phyloP scores from a whole-genome alignment of 2,888 invertebrate species.

The Apantesis nais region DNA sequence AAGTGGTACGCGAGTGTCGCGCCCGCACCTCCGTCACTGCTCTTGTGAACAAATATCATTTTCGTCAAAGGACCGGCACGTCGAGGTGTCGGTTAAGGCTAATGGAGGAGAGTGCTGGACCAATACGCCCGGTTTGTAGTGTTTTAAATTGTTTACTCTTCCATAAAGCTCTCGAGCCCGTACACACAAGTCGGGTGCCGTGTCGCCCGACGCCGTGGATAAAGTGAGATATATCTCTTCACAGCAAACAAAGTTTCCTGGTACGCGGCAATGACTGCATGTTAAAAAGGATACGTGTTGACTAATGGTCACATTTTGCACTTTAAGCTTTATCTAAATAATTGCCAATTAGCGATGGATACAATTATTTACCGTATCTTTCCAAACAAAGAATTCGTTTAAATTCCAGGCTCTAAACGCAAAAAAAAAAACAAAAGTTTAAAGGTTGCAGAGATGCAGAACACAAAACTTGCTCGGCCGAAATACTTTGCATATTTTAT shows the following conservation, averaged over 20 bases:
- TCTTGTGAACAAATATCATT: constrained; percentile 74
- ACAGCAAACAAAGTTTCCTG: constrained; percentile 57
- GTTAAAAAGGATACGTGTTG: constrained; percentile 41
- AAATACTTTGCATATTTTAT: constrained; percentile 53
- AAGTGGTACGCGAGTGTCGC: constrained; percentile 71
- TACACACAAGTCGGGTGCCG: constrained; percentile 60
- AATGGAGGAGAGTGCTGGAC: constrained; percentile 84
- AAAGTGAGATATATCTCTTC: constrained; percentile 62
- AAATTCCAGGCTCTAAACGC: constrained; percentile 37
- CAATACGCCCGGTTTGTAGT: constrained; percentile 80
- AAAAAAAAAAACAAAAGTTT: constrained; percentile 42
- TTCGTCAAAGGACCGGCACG: constrained; percentile 73
- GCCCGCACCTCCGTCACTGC: constrained; percentile 67
- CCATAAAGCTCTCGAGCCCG: constrained; percentile 82
- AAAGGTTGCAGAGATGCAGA: constrained; percentile 51
- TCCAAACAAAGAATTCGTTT: constrained; percentile 44
- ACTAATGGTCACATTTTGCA: constrained; percentile 36
- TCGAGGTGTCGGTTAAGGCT: constrained; percentile 78
- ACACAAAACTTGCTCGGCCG: constrained; percentile 42
- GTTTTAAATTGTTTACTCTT: constrained; percentile 85
- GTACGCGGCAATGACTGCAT: constrained; percentile 40
- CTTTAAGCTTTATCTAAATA: constrained; percentile 37
- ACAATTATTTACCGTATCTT: constrained; percentile 40
- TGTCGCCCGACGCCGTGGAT: constrained; percentile 55
- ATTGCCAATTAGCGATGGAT: constrained; percentile 40